These are phyloP conservation scores for Calycopis cecrops DNA, from an alignment of 1,140 invertebrate species.

Conservation along the genomic window DNA sequence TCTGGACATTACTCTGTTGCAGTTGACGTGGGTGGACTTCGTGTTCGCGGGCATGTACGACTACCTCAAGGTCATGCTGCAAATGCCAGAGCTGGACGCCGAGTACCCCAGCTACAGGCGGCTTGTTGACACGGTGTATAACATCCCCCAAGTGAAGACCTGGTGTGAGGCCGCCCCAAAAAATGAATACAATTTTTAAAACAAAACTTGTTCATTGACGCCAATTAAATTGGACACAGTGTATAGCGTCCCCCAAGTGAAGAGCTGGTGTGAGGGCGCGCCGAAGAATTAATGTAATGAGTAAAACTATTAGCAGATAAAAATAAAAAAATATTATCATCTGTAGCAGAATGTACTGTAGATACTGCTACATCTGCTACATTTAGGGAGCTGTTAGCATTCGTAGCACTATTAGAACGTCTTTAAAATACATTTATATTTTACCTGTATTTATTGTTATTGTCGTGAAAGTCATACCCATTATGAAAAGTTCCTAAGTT, in stretches of 20 bases:
- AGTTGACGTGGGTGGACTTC: slow-evolving; percentile 81
- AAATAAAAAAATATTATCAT: no score
- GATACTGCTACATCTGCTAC: no score
- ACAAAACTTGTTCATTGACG: no score
- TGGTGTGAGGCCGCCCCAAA: slow-evolving; percentile 34
- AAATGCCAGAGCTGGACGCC: slow-evolving; percentile 73
- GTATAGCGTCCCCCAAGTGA: slow-evolving; percentile 38
- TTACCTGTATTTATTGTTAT: no score
- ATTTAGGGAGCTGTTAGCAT: no score
- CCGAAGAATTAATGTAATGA: slow-evolving; percentile 26
- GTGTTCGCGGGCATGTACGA: slow-evolving; percentile 74
- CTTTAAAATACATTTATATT: no score
- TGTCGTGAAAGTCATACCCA: no score
- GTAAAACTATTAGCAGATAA: no score
- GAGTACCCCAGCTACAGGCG: slow-evolving; percentile 43
- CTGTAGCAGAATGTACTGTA: no score
- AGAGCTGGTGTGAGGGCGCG: slow-evolving; percentile 32
- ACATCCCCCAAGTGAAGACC: slow-evolving; percentile 43
- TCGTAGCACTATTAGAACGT: no score
- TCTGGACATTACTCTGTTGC: slow-evolving; percentile 41
- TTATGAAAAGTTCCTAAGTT: no score
- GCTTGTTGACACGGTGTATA: slow-evolving; percentile 29
- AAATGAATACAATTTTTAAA: slow-evolving; percentile 18
- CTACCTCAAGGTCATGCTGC: slow-evolving; percentile 76
- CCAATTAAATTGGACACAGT: slow-evolving; percentile 36